Base-by-base conservation (phyloP, 2,113 vertebrate species). In the Oncorhynchus mykiss region DNA sequence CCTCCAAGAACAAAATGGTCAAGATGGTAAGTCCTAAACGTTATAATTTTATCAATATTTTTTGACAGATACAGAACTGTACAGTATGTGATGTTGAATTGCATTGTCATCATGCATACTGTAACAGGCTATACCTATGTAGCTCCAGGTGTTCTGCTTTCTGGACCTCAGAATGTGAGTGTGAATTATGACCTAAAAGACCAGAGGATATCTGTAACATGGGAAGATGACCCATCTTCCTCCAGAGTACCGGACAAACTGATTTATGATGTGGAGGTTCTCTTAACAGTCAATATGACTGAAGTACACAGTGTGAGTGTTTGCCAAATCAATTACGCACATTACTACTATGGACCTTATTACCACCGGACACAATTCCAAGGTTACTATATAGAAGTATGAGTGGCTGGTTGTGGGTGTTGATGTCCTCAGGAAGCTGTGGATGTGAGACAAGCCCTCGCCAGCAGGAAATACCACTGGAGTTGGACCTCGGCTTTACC, bases 401-500 rank as follows among this genome's bases (percentile, higher is more conserved):
- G 16, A 25, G 67, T 69, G 65, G 18, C 25, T 57, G 51, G 2
- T 31, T 72, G 39, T 70, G 22, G 34, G 54, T 84, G 49, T 70
- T 16, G 13, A 7, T 39, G 24, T 80, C 25, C 69, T 75, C 64
- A 93, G 92, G 89, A 86, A 16, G 22, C 79, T 0, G 39, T 90
- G 6, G 6, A 24, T 8, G 80, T 89, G 49, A 54, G 1, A 1
- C 24, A 54, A 2, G 78, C 84, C 2, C 71, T 82, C 9, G 49
- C 59, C 0, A 78, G 77, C 29, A 71, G 67, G 3, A 68, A 39
- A 45, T 81, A 86, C 39, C 75, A n/a, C 18, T 92, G 93, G 92
- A 84, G 22, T 16, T 92, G 92, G 92, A 83, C 11, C 0, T 91
- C 92, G 0, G 5, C n/a, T 7, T 57, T 89, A 51, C 66, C 88